Base-by-base conservation (phyloP, 2,113 vertebrate species). In the Misgurnus anguillicaudatus region DNA sequence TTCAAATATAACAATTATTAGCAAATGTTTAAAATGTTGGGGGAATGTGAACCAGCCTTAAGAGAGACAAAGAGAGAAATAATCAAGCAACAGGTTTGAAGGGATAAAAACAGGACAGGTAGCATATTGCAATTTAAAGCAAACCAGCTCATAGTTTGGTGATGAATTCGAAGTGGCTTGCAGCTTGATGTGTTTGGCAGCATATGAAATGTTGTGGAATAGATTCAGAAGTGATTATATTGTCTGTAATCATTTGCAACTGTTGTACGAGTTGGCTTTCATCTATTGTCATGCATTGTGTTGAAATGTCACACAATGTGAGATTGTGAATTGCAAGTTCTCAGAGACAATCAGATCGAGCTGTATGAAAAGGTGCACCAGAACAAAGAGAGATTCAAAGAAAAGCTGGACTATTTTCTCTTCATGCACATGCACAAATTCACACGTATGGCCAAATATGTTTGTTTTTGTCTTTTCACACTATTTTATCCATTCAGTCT, bases 191-290 rank as follows among this genome's bases (percentile, higher is more conserved):
- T 45, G 57, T 60, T 57, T 60, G 53, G 39, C 71, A 48, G 63
- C 14, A 11, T 67, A 31, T 38, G 53, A 76, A 51, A 39, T 47
- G 39, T 68, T 19, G 14, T 7, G 39, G 57, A 21, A 51, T 57
- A 21, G 48, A 51, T 78, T 51, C 58, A 57, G 64, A 58, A 53
- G 68, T 39, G 21, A 53, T 64, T 80, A 51, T 31, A 45, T 48
- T 39, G 80, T 77, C 74, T 74, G 77, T 83, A 76, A 76, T 75
- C 16, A 53, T 63, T 69, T 71, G 67, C 14, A 60, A 75, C 55
- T 70, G 42, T 55, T 71, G 21, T 75, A 48, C 57, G 5, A 2
- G 21, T 62, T 17, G 58, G 60, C 72, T 62, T 62, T 75, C 58
- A 62, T 75, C 58, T 62, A 24, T 68, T 75, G 19, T 48, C 38